These are phyloP conservation scores for Taurulus bubalis DNA, from an alignment of 2,113 vertebrate genomes.

Conservation along the genomic window DNA sequence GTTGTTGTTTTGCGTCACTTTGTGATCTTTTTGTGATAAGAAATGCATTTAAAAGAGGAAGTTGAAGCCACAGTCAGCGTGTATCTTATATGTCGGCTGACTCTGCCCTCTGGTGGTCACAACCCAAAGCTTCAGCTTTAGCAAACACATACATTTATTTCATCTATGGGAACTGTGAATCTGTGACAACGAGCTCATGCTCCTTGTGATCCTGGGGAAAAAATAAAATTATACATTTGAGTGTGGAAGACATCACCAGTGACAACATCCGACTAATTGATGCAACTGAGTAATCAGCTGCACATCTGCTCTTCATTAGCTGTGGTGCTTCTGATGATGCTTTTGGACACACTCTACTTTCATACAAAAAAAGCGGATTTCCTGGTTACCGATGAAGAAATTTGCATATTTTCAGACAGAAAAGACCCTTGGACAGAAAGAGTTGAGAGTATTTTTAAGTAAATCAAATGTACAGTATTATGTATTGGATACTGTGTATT, in stretches of 20 bases:
- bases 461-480: too few relatives aligned
- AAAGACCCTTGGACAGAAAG: too few relatives aligned
- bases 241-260: not conserved
- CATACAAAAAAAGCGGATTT: not conserved
- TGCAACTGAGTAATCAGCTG: not conserved
- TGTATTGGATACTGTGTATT: not conserved
- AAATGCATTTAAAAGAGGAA: too few relatives aligned
- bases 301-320: not conserved
- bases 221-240: not conserved
- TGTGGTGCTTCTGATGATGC: not conserved
- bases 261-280: not conserved
- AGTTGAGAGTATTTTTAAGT: too few relatives aligned
- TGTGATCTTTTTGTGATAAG: too few relatives aligned
- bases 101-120: conserved; percentile 49
- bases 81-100: conserved; percentile 5
- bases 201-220: too few relatives aligned
- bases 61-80: not conserved
- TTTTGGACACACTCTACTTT: not conserved
- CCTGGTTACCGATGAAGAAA: not conserved
- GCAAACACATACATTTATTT: not conserved
- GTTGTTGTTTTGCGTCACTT: too few relatives aligned
- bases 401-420: too few relatives aligned
- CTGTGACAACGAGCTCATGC: too few relatives aligned
- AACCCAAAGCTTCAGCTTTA: not conserved
- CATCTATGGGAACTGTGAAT: not conserved